Evolutionary conservation across 1,140 invertebrate genomes (phyloP).

Genomic region (Drosophila nasuta): DNA sequence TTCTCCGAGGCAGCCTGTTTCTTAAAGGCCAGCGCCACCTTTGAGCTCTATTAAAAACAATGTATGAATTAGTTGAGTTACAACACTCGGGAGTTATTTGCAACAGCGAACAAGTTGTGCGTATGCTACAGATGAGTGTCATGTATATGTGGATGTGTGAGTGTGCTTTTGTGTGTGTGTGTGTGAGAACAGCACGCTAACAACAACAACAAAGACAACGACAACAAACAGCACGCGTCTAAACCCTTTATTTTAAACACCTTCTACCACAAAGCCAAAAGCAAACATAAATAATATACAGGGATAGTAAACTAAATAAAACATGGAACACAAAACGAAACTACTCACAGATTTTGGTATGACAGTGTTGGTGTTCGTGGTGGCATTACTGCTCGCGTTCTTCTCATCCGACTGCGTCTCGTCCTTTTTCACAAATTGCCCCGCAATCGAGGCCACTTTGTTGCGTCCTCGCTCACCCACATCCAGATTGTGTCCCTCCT

Average conservation of each 20-base stretch:
- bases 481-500: conserved; percentile 91
- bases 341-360: conserved; percentile 88
- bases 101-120: conserved; percentile 25
- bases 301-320: conserved; percentile 12
- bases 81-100: neutral
- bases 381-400: conserved; percentile 68
- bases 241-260: conserved; percentile 13
- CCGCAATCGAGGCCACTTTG: conserved; percentile 95
- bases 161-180: conserved; percentile 24
- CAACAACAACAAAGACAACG: conserved; percentile 31
- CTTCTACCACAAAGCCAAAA: conserved; percentile 27
- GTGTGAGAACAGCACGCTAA: conserved; percentile 44
- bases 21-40: conserved; percentile 87
- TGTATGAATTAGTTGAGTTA: neutral
- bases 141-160: conserved; percentile 39
- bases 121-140: conserved; percentile 33
- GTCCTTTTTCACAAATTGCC: conserved; percentile 90
- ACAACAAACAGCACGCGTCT: conserved; percentile 22
- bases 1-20: conserved; percentile 90
- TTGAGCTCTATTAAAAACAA: conserved; percentile 85
- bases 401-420: conserved; percentile 86
- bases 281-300: conserved; percentile 25
- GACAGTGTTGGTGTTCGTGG: conserved; percentile 71
- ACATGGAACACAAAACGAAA: conserved; percentile 36
- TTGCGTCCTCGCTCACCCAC: conserved; percentile 89